Conservation (phyloP, 2,888 invertebrate species). For the Polylopha cassiicola region DNA sequence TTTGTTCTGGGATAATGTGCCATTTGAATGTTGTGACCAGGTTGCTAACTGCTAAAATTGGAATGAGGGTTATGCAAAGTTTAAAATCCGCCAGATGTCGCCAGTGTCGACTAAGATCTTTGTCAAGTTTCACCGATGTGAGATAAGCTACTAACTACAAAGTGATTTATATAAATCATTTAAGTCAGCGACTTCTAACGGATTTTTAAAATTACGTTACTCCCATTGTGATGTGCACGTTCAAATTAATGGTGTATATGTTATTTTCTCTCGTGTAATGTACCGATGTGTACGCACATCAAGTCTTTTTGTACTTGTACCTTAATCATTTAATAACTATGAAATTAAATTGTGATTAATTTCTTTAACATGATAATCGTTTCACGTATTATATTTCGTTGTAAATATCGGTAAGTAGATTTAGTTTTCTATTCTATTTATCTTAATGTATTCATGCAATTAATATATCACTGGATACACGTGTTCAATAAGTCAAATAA, state of each 20-base stretch:
- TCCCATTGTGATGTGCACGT: no score
- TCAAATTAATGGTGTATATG: no score
- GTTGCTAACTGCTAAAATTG: constrained; percentile 26
- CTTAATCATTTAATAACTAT: neutral
- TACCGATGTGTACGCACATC: no score
- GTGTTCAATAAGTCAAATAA: constrained; percentile 8
- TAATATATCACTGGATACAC: constrained; percentile 11
- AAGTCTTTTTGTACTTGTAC: constrained; percentile 20
- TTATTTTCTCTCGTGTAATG: no score
- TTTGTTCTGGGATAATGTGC: constrained; percentile 53
- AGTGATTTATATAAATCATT: no score
- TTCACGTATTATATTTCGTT: constrained; percentile 19
- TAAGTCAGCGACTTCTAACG: no score
- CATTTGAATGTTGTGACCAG: constrained; percentile 52
- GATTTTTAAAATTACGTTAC: no score
- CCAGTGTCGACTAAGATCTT: no score
- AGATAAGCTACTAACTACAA: no score
- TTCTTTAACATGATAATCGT: constrained; percentile 12
- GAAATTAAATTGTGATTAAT: constrained; percentile 18
- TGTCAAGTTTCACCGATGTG: no score
- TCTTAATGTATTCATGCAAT: constrained; percentile 9
- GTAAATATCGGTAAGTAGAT: constrained; percentile 25
- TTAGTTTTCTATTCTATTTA: constrained; percentile 12
- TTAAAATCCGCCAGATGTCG: no score
- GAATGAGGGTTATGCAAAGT: no score